Conservation (phyloP, 2,113 vertebrate species). For the Gila orcuttii region DNA sequence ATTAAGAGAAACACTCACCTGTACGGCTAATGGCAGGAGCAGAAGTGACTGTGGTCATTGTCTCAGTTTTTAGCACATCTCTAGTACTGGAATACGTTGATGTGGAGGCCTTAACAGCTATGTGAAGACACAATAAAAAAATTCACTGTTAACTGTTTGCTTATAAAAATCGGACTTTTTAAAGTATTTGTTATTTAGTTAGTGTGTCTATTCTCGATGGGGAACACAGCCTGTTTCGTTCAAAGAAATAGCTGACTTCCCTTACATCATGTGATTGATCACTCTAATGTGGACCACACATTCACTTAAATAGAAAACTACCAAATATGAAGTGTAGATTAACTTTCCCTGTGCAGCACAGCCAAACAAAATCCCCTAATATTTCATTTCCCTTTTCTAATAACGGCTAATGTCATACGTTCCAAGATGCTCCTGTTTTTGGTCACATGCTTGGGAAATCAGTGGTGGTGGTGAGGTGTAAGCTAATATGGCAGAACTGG, state of each 20-base stretch:
- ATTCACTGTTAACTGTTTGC: not conserved
- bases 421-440: not conserved
- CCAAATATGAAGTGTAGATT: conserved; percentile 18
- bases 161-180: not conserved
- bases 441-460: not conserved
- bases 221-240: not conserved
- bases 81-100: conserved; percentile 15
- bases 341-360: conserved; percentile 57
- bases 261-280: conserved; percentile 42
- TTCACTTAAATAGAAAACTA: conserved; percentile 48
- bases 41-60: conserved; percentile 17
- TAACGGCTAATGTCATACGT: conserved; percentile 12
- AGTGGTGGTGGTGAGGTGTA: not conserved
- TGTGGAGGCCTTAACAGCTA: conserved; percentile 10
- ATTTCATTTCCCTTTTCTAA: conserved; percentile 52
- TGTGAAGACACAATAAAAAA: conserved; percentile 3
- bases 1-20: conserved; percentile 12
- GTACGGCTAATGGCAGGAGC: conserved; percentile 22
- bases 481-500: not conserved
- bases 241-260: conserved; percentile 30
- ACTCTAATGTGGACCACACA: conserved; percentile 28
- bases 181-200: not conserved
- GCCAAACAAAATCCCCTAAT: conserved; percentile 50
- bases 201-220: not conserved
- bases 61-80: conserved; percentile 22